These are phyloP conservation scores for Lordiphosa mommai DNA, from an alignment of 1,140 invertebrate genomes.

Conservation along the genomic window DNA sequence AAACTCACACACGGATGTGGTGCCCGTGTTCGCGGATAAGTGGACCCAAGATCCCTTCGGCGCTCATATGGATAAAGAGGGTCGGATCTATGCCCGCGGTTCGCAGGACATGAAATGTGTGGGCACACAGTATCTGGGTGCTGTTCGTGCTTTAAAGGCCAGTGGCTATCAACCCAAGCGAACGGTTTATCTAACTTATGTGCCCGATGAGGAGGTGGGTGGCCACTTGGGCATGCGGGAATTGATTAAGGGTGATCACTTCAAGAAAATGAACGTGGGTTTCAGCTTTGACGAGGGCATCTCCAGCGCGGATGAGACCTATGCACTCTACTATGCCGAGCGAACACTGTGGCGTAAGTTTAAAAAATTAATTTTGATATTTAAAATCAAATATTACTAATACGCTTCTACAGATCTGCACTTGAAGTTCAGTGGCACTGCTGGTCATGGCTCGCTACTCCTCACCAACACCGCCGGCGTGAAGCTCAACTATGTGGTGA, in stretches of 20 bases:
- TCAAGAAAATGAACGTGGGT: conserved; percentile 92
- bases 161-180: conserved; percentile 82
- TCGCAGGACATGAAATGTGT: conserved; percentile 84
- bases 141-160: conserved; percentile 84
- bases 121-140: conserved; percentile 82
- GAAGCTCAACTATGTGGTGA: conserved; percentile 88
- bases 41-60: conserved; percentile 86
- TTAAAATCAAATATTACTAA: conserved; percentile 12
- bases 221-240: conserved; percentile 90
- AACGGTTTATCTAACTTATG: conserved; percentile 89
- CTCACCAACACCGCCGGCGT: conserved; percentile 90
- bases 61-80: conserved; percentile 87
- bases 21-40: conserved; percentile 86
- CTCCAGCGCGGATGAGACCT: conserved; percentile 83
- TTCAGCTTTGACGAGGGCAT: conserved; percentile 94
- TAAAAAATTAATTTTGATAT: conserved; percentile 60
- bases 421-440: conserved; percentile 84
- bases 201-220: conserved; percentile 96
- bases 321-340: conserved; percentile 88
- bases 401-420: too few relatives aligned
- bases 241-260: conserved; percentile 89
- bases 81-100: conserved; percentile 89
- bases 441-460: conserved; percentile 93
- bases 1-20: conserved; percentile 94
- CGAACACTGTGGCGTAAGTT: conserved; percentile 85